Percentiles rank a stretch among this genome's conserved stretches.
Conservation (phyloP, 2,797 vertebrate species). For the Mus minutoides region DNA sequence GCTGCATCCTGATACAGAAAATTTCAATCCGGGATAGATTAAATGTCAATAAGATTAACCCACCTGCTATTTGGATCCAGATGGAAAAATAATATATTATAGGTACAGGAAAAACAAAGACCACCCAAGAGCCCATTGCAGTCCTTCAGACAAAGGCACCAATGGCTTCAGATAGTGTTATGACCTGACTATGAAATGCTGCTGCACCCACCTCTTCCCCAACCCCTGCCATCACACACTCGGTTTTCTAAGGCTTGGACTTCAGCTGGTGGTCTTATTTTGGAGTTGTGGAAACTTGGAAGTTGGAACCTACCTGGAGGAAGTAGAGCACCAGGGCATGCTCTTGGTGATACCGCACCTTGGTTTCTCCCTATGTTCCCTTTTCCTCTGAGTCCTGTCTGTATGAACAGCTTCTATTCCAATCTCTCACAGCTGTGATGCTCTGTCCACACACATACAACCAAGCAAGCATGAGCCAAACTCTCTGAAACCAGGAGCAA, state of each 20-base stretch:
- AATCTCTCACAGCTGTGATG: background rate
- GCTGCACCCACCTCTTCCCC: background rate
- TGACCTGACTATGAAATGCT: background rate
- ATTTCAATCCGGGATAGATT: background rate
- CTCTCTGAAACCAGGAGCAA: background rate
- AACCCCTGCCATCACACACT: background rate
- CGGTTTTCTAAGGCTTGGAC: background rate
- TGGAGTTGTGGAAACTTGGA: background rate
- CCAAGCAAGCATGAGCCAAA: background rate
- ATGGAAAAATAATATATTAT: background rate
- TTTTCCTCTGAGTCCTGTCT: background rate
- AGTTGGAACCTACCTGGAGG: background rate
- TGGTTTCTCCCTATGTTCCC: background rate
- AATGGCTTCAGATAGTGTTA: background rate
- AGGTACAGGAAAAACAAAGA: background rate
- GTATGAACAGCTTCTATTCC: background rate
- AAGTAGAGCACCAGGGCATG: background rate
- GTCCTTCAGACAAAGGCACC: background rate
- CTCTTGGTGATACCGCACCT: background rate
- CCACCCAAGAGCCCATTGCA: background rate
- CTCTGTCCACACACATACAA: background rate
- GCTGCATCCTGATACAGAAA: background rate
- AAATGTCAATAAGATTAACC: constrained; percentile 26
- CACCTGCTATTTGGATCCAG: background rate
- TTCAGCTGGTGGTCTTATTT: background rate